Evolutionary conservation across 1,140 invertebrate genomes (phyloP).

Genomic region (Popillia japonica): DNA sequence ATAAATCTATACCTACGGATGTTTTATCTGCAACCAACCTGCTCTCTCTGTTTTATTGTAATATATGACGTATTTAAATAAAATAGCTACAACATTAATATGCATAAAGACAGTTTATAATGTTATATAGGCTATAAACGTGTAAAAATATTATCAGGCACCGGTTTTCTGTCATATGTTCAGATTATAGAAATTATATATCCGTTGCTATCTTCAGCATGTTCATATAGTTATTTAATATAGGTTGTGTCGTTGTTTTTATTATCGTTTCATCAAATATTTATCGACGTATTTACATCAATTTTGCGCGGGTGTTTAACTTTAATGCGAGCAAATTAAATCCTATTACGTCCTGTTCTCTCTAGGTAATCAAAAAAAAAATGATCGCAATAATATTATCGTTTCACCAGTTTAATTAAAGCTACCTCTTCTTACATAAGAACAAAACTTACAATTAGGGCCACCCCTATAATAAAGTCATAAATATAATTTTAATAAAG

Average conservation of each 20-base stretch:
- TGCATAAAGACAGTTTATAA: conserved; percentile 37
- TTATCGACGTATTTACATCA: background rate
- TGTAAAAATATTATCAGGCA: conserved; percentile 17
- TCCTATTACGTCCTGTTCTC: too few species aligned
- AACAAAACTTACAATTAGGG: background rate
- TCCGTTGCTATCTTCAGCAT: conserved; percentile 31
- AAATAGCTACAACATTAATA: conserved; percentile 27
- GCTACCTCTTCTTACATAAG: too few species aligned
- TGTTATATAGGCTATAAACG: conserved; percentile 32
- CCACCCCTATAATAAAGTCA: conserved; percentile 2
- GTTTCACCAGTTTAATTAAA: too few species aligned
- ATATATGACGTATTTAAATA: background rate
- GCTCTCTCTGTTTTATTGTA: background rate
- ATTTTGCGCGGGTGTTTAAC: too few species aligned
- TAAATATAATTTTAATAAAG: conserved; percentile 8
- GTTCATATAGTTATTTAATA: conserved; percentile 31
- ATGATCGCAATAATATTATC: too few species aligned
- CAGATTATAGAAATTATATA: conserved; percentile 39
- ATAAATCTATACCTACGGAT: background rate
- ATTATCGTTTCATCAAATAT: conserved; percentile 15
- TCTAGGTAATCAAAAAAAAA: too few species aligned
- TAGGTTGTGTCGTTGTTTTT: conserved; percentile 1
- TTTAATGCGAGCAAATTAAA: background rate
- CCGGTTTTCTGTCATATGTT: conserved; percentile 22
- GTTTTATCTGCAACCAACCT: too few species aligned